Evolutionary conservation across 2,797 vertebrate species (phyloP), one percentile per base, ranked within the genome.

Genomic region (Propithecus deckenii): DNA sequence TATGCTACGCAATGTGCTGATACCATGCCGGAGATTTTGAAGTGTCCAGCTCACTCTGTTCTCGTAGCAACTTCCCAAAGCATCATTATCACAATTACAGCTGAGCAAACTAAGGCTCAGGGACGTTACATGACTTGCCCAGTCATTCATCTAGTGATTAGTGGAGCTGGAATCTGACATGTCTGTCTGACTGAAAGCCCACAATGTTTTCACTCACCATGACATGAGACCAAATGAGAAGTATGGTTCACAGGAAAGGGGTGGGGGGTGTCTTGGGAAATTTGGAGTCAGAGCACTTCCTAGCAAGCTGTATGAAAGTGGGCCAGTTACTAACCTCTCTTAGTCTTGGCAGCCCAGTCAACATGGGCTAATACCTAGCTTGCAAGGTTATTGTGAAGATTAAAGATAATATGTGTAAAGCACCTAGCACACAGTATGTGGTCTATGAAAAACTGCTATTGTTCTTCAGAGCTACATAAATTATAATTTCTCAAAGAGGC

Each of bases 31-130:
- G 48, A 20, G 55, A 67, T 32, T 32, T 30, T 57, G 30, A 97
- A 92, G 87, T 20, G 55, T 63, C 95, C 61, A 43, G 52, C 50
- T 71, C 67, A 52, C 79, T 92, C 81, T 43, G 59, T 85, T 72
- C 69, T 88, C 76, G 52, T 75, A 95, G 83, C 50, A 92, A 89
- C 50, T 46, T 95, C 79, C 83, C 63, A 46, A 32, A 71, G 87
- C n/a, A 74, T 71, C 79, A 5, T 57, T 72, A 80, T 86, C 46
- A 84, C 93, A 84, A 72, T 67, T 61, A 92, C 13, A 81, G 32
- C 46, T 15, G 35, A 91, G 90, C 50, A 95, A 93, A 87, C 79
- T 13, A 79, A 94, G 78, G 63, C 22, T 46, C 1, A 7, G 9
- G 17, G 63, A 57, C 79, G 43, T 84, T 23, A 61, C 38, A 0